A percentile compares a stretch with the other conserved stretches of the same genome.
These are phyloP conservation scores for Galago senegalensis DNA, from an alignment of 2,797 vertebrate genomes.

Conservation along the genomic window DNA sequence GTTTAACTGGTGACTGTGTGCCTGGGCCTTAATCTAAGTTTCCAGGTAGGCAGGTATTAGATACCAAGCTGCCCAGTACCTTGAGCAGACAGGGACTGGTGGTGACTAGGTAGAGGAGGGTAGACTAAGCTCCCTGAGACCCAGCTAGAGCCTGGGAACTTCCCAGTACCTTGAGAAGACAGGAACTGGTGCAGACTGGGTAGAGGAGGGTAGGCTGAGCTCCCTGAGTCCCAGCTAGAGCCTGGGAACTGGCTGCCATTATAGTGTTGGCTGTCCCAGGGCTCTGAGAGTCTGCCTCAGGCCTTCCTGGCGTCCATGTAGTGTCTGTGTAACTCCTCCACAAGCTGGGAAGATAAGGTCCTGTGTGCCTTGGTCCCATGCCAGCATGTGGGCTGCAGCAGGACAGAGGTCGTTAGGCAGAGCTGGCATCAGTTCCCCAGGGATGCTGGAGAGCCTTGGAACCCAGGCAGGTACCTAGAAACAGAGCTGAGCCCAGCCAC, in stretches of 20 bases:
- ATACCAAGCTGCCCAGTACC: conserved; percentile 60
- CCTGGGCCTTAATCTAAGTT: conserved; percentile 65
- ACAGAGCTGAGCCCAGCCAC: not conserved
- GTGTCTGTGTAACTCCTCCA: conserved; percentile 79
- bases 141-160: conserved; percentile 73
- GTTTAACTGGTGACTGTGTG: conserved; percentile 69
- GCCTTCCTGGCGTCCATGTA: conserved; percentile 67
- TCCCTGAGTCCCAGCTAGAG: conserved; percentile 18
- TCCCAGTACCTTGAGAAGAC: conserved; percentile 55
- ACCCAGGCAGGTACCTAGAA: conserved; percentile 32
- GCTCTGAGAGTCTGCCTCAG: conserved; percentile 68
- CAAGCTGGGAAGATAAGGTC: conserved; percentile 68
- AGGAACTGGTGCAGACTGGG: not conserved
- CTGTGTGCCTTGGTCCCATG: conserved; percentile 62
- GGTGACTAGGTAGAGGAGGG: not conserved
- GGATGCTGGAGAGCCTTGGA: conserved; percentile 44
- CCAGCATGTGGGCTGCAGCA: conserved; percentile 80
- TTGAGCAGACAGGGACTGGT: conserved; percentile 53
- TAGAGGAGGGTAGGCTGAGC: conserved; percentile 7
- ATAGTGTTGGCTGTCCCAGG: conserved; percentile 65
- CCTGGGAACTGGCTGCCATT: conserved; percentile 79
- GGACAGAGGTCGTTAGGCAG: conserved; percentile 78
- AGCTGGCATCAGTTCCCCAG: conserved; percentile 62
- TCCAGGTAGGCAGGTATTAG: conserved; percentile 61
- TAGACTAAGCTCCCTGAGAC: conserved; percentile 8